These are phyloP conservation scores for Cercopithecus mona DNA, from an alignment of 2,113 vertebrate genomes.

Conservation along the genomic window DNA sequence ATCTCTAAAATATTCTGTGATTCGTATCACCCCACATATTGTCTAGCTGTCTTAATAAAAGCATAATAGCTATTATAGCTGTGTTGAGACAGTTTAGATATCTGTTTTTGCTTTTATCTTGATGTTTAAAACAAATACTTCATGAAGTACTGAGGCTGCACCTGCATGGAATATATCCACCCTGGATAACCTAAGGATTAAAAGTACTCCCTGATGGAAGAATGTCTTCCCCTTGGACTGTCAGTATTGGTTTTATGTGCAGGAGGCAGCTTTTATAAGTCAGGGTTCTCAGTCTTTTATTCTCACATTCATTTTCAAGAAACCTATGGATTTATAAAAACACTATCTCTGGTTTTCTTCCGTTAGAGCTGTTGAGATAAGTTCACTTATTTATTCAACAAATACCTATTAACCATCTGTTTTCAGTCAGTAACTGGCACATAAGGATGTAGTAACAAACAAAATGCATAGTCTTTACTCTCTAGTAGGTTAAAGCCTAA, in stretches of 20 bases:
- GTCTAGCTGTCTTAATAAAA: background rate
- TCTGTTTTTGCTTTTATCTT: constrained; percentile 17
- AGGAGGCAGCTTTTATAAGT: background rate
- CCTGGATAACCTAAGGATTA: background rate
- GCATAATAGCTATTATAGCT: background rate
- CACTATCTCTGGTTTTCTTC: background rate
- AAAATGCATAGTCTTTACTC: background rate
- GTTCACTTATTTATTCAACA: background rate
- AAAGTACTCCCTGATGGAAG: background rate
- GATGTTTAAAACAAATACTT: background rate
- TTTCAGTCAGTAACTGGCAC: background rate
- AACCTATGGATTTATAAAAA: background rate
- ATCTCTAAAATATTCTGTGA: background rate
- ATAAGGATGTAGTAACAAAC: background rate
- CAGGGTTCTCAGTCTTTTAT: background rate
- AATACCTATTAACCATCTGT: background rate
- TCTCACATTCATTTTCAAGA: background rate
- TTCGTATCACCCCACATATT: background rate
- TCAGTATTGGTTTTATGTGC: background rate
- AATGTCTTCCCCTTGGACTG: background rate
- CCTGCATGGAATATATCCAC: background rate
- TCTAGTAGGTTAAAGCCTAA: background rate
- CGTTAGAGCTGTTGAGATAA: background rate
- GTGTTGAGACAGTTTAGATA: background rate
- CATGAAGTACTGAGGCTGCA: background rate